Conservation (phyloP, 2,797 vertebrate genomes). For the Typhlichthys eigenmanni region DNA sequence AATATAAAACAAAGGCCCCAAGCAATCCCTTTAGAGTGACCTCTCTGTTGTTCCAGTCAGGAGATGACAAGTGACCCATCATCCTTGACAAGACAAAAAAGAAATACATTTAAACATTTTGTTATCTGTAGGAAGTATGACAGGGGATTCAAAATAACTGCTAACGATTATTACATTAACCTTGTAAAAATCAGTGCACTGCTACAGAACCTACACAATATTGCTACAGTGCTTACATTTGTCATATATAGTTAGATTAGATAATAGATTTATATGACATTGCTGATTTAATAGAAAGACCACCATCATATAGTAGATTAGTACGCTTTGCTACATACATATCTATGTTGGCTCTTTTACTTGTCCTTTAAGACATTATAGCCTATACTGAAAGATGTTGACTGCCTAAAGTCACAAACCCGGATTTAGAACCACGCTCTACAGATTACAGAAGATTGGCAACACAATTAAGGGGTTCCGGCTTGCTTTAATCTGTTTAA, state of each 20-base stretch:
- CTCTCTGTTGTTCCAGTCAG: conserved; percentile 33
- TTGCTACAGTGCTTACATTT: not conserved
- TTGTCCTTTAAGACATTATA: conserved; percentile 6
- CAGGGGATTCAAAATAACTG: no score
- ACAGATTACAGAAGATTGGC: conserved; percentile 6
- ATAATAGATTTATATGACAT: no score
- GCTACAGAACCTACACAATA: conserved; percentile 9
- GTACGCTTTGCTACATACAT: conserved; percentile 12
- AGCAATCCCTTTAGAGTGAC: conserved; percentile 59
- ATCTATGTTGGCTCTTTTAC: conserved; percentile 1
- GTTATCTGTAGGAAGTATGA: not conserved
- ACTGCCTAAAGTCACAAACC: conserved; percentile 9
- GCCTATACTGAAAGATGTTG: conserved; percentile 7
- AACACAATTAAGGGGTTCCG: conserved; percentile 5
- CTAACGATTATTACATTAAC: not conserved
- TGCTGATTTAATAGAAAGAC: no score
- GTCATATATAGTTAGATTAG: no score
- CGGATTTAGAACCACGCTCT: not conserved
- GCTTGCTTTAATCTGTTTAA: conserved; percentile 10
- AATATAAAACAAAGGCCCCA: conserved; percentile 62
- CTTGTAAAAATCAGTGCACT: not conserved
- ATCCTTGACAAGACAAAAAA: conserved; percentile 41
- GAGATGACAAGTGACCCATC: conserved; percentile 49
- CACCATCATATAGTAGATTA: conserved; percentile 1
- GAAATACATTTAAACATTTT: conserved; percentile 22